These are phyloP conservation scores for Coleophora flavipennella DNA, from an alignment of 2,888 invertebrate species.

Conservation along the genomic window DNA sequence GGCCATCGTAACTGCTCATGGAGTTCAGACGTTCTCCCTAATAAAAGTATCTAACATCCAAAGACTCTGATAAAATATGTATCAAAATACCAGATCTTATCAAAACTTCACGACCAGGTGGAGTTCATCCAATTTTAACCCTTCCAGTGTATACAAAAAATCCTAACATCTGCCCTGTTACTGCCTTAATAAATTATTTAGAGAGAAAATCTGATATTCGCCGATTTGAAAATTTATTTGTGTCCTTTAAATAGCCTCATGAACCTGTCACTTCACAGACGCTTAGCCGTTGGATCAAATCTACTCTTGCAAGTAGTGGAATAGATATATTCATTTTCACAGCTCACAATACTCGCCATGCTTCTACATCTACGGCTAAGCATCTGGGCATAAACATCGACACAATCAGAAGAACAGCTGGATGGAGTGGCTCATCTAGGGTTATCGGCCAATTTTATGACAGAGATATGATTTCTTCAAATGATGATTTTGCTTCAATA, in stretches of 20 bases:
- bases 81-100: too few relatives aligned
- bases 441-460: background rate
- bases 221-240: slow-evolving; percentile 1
- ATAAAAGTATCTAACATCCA: too few relatives aligned
- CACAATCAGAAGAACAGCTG: slow-evolving; percentile 1
- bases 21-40: too few relatives aligned
- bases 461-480: background rate
- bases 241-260: background rate
- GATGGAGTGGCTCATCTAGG: slow-evolving; percentile 1
- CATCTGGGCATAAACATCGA: slow-evolving; percentile 3
- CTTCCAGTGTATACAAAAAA: too few relatives aligned
- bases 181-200: background rate
- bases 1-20: too few relatives aligned
- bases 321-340: slow-evolving; percentile 9
- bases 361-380: slow-evolving; percentile 11
- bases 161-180: too few relatives aligned
- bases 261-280: background rate
- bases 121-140: too few relatives aligned
- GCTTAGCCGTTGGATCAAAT: slow-evolving; percentile 1
- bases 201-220: background rate
- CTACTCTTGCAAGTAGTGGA: slow-evolving; percentile 10
- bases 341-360: slow-evolving; percentile 14
- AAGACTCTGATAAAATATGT: too few relatives aligned
- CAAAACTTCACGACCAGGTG: too few relatives aligned
- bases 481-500: background rate